Evolutionary conservation across 2,113 vertebrate genomes (phyloP).

Genomic region (Lagopus leucura): DNA sequence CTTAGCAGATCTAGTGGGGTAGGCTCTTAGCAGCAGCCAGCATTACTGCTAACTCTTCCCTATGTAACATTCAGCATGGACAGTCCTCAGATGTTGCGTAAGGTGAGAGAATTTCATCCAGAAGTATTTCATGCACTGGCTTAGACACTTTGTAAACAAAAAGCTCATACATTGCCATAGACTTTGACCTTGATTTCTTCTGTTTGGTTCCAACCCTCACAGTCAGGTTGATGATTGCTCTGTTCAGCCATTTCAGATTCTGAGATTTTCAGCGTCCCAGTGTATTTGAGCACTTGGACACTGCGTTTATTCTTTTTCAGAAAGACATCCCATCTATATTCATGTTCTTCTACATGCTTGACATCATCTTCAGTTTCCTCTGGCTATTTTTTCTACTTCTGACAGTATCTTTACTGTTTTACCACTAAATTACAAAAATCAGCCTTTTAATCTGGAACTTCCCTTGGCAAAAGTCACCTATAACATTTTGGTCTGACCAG

Average conservation of each 20-base stretch:
- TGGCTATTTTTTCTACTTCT: background rate
- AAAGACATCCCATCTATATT: too few relatives aligned
- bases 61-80: fast-evolving
- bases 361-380: background rate
- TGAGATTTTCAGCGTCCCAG: too few relatives aligned
- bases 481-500: background rate
- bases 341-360: background rate
- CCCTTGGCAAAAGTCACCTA: background rate
- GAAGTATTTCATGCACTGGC: fast-evolving
- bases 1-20: background rate
- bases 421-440: background rate
- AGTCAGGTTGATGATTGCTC: background rate
- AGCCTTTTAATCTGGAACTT: background rate
- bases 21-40: background rate
- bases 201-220: background rate
- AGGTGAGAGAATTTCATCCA: background rate
- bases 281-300: background rate
- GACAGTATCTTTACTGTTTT: background rate
- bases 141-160: background rate
- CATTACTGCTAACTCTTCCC: background rate
- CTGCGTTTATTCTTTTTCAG: background rate
- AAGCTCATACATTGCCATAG: fast-evolving
- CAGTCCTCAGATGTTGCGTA: background rate
- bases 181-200: background rate
- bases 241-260: background rate